Conservation (phyloP, 1,140 invertebrate species). For the Aphaenogaster ashmeadi region DNA sequence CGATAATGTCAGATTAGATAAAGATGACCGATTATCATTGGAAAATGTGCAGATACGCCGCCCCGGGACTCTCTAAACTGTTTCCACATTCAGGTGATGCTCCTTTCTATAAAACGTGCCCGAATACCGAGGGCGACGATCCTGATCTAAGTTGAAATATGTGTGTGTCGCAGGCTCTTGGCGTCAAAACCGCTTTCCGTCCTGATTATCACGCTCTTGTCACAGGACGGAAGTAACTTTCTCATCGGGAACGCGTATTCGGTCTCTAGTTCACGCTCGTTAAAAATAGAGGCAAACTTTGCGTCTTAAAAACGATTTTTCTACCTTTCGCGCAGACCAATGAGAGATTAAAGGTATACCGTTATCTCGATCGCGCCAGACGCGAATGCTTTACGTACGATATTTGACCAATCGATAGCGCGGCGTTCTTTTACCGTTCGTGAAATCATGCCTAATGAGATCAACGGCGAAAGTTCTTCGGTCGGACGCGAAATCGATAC, state of each 20-base stretch:
- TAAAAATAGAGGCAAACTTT: constrained; percentile 9
- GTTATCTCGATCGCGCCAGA: not conserved
- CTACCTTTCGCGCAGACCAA: not conserved
- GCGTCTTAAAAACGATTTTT: constrained; percentile 2
- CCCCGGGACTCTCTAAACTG: not conserved
- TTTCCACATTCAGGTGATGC: constrained; percentile 19
- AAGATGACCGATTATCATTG: not conserved
- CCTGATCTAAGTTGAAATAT: constrained; percentile 84
- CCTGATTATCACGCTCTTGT: constrained; percentile 36
- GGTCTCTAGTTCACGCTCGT: not conserved
- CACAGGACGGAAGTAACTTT: constrained; percentile 10
- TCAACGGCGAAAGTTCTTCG: not conserved
- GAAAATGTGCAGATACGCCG: not conserved
- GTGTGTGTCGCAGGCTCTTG: constrained; percentile 80
- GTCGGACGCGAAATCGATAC: not conserved
- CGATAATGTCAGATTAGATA: not conserved
- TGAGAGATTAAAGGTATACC: not conserved
- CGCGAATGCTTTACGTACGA: not conserved
- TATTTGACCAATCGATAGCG: not conserved
- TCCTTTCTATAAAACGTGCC: not conserved
- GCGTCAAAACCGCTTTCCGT: constrained; percentile 20
- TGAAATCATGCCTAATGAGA: constrained; percentile 4
- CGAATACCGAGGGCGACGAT: constrained; percentile 8
- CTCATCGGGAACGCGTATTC: constrained; percentile 2
- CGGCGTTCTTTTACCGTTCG: not conserved